Base-by-base conservation (phyloP, 2,797 vertebrate genomes). In the Rhinatrema bivittatum region DNA sequence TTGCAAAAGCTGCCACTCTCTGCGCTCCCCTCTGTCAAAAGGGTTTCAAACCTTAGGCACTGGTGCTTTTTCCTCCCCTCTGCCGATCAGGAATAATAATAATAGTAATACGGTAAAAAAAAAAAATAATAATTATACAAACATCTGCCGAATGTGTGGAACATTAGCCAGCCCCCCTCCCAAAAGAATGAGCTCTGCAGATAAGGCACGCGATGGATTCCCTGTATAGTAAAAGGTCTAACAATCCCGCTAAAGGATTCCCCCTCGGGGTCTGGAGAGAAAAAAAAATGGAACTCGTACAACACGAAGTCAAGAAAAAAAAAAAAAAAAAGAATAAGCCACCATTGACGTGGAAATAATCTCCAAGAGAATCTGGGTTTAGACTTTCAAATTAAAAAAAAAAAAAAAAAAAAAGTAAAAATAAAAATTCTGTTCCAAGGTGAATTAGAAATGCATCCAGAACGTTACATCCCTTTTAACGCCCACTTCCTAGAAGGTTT, bases 161-260 rank as follows among this genome's bases (percentile, higher is more conserved):
- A n/a, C n/a, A n/a, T n/a, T n/a, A n/a, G n/a, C 32, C 31, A 32
- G 45, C 43, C 54, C 51, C 57, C 60, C n/a, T 46, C 51, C 52
- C 21, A 17, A 26, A 46, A 36, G 51, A 31, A 46, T 46, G 33
- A 57, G 46, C 43, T 56, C 39, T 52, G 55, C 61, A 58, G 9
- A 13, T 16, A 48, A 61, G 57, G 57, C 31, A 42, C 40, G 33
- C 45, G 20, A 52, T 46, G 46, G 32, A 69, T n/a, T 66, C 62
- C 69, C 59, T 63, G 60, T n/a, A n/a, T 66, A 63, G 63, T 60
- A 51, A 54, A 60, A 69, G 63, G 62, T 56, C 59, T 51, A 59
- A 51, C 29, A 53, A 63, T 63, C 69, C 60, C 50, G 60, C 46
- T 53, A 59, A 49, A 32, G 51, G 62, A 50, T 50, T 37, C 30